These are phyloP conservation scores for Spodoptera litura DNA, from an alignment of 1,140 invertebrate genomes.

Conservation along the genomic window DNA sequence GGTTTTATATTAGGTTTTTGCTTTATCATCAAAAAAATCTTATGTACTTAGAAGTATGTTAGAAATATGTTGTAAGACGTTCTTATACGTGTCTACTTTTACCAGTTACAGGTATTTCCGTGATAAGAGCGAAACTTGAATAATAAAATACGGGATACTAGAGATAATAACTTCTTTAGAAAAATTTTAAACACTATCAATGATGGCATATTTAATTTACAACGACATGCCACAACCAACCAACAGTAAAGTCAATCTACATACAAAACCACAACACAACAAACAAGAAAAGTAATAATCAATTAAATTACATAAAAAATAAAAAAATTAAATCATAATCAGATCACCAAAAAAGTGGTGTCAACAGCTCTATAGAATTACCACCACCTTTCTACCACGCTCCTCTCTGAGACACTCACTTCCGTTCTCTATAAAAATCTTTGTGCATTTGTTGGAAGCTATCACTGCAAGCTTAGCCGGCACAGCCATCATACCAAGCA, in stretches of 20 bases:
- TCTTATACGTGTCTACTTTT: too few relatives aligned
- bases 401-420: slow-evolving; percentile 67
- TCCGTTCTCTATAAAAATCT: slow-evolving; percentile 79
- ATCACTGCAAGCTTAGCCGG: slow-evolving; percentile 61
- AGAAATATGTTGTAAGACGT: too few relatives aligned
- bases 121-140: too few relatives aligned
- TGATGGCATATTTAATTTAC: background rate
- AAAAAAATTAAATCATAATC: background rate
- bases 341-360: slow-evolving; percentile 13
- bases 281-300: background rate
- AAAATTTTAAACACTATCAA: background rate
- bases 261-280: background rate
- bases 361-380: slow-evolving; percentile 53
- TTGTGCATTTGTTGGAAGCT: slow-evolving; percentile 64
- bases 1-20: too few relatives aligned
- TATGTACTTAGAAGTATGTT: too few relatives aligned
- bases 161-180: too few relatives aligned
- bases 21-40: too few relatives aligned
- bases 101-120: too few relatives aligned
- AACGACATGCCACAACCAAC: background rate
- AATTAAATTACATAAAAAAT: background rate
- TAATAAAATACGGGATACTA: too few relatives aligned
- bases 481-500: slow-evolving; percentile 61
- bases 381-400: slow-evolving; percentile 67
- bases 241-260: background rate